Evolutionary conservation across 2,797 vertebrate species (phyloP), one percentile per base, ranked within the genome.

Genomic region (Myripristis murdjan): DNA sequence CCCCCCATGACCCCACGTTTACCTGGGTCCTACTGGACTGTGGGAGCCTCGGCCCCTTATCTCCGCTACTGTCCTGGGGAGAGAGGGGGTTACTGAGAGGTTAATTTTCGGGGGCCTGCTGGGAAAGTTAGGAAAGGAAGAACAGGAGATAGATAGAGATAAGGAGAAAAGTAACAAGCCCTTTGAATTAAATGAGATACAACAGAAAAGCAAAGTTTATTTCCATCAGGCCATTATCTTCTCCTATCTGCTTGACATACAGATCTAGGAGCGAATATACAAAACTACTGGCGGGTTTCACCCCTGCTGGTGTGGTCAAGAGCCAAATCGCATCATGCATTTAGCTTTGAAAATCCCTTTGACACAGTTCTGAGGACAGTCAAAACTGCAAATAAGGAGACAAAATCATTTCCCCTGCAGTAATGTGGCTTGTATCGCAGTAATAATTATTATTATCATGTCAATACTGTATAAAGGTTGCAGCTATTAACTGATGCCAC

Each of bases 51-150:
- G 61, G 24, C 60, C 63, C 35, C 76, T 72, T 60, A 84, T 87
- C 87, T 82, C 79, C 39, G 89, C 91, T 91, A 91, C 89, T 91
- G 88, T 87, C 79, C 81, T 28, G 57, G 1, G 46, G 52, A 16
- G 16, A 18, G 20, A 33, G 23, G 8, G n/a, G n/a, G n/a, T n/a
- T n/a, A n/a, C n/a, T 10, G 39, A 2, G n/a, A 18, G 35, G 31
- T 9, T 0, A n/a, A n/a, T n/a, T n/a, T n/a, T n/a, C n/a, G 11
- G 33, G 20, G 28, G 33, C 4, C 11, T 16, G 37, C 10, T 20
- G 31, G n/a, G n/a, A 35, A 23, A 33, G 12, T 3, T 43, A 7
- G 6, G 43, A 7, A 6, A 18, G 11, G n/a, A 1, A 11, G 14
- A 14, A 16, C n/a, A 15, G 41, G 41, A 3, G 10, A 9, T n/a